phyloP scores from a whole-genome alignment of 2,888 invertebrate species.

The Eupsilia transversa region DNA sequence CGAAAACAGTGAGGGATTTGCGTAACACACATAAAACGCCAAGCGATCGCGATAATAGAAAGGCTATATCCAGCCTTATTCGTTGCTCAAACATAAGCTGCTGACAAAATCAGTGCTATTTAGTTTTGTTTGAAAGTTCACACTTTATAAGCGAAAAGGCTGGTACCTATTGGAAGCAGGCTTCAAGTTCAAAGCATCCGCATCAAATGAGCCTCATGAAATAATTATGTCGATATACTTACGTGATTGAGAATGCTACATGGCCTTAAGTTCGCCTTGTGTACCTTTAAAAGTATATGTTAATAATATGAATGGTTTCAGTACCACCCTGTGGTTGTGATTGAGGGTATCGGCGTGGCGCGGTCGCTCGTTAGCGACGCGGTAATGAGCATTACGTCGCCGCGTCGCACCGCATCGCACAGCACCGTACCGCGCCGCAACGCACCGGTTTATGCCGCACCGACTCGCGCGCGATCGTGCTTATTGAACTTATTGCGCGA shows the following conservation, averaged over 20 bases:
- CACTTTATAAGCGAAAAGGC: neutral
- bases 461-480: constrained; percentile 33
- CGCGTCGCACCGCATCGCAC: constrained; percentile 36
- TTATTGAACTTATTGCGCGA: constrained; percentile 56
- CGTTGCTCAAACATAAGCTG: neutral
- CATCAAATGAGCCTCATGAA: neutral
- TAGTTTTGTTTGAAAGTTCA: neutral
- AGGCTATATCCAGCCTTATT: neutral
- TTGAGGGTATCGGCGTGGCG: constrained; percentile 73
- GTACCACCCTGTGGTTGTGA: constrained; percentile 64
- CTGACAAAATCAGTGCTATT: neutral
- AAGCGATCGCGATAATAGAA: too few species aligned
- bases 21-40: neutral
- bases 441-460: constrained; percentile 21
- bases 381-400: constrained; percentile 75
- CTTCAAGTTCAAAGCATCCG: neutral
- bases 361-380: constrained; percentile 77
- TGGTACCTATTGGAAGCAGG: too few species aligned
- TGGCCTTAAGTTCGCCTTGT: neutral
- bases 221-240: neutral
- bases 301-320: neutral
- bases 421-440: constrained; percentile 28
- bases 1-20: too few species aligned
- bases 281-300: neutral
- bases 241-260: neutral